phyloP scores from a whole-genome alignment of 1,140 invertebrate species.

The Sycophila sp. region DNA sequence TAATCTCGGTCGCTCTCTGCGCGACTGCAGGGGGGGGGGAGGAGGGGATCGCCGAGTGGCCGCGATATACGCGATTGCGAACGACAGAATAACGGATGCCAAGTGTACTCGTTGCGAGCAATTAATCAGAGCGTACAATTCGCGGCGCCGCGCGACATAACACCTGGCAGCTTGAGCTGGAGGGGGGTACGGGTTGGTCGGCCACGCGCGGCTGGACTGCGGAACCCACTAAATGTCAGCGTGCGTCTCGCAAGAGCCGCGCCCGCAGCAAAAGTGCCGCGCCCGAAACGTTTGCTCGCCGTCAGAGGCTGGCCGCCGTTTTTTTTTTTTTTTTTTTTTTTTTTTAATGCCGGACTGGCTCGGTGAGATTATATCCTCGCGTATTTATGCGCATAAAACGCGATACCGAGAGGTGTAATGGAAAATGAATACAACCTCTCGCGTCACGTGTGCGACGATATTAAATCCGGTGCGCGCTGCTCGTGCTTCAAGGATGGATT shows the following conservation, averaged over 20 bases:
- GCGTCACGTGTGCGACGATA: not conserved
- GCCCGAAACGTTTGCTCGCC: not conserved
- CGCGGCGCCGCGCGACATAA: constrained; percentile 56
- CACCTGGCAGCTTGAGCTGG: constrained; percentile 41
- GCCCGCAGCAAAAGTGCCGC: not conserved
- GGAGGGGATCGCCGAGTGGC: no score
- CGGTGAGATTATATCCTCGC: no score
- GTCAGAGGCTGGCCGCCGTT: no score
- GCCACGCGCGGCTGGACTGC: not conserved
- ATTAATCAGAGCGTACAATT: constrained; percentile 62
- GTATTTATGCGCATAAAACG: no score
- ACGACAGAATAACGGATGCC: constrained; percentile 58
- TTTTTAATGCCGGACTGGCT: no score
- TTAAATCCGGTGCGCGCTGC: no score
- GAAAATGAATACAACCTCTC: not conserved
- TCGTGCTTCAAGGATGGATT: no score
- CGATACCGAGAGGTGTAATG: no score
- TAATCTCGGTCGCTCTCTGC: not conserved
- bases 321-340: no score
- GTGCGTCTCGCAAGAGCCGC: not conserved
- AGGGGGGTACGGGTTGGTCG: not conserved
- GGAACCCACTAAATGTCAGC: not conserved
- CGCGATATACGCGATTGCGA: constrained; percentile 47
- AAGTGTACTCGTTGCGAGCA: constrained; percentile 55
- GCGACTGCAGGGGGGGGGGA: not conserved